These are phyloP conservation scores for Coleophora deauratella DNA, from an alignment of 2,888 invertebrate genomes.

Conservation along the genomic window DNA sequence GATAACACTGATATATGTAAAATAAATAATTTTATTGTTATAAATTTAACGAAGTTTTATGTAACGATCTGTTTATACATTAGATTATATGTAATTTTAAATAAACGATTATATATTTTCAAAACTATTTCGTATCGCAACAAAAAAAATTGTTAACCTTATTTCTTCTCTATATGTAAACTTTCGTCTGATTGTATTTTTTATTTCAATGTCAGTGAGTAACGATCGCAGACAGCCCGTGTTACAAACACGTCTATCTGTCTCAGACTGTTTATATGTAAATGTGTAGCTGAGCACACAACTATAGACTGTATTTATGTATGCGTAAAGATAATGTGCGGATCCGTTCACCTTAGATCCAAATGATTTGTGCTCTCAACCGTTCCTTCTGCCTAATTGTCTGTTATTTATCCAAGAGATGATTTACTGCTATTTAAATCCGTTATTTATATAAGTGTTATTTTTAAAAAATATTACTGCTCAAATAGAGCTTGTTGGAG, in stretches of 20 bases:
- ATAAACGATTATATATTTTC: too few species aligned
- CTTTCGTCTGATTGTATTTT: too few species aligned
- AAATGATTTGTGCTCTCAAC: constrained; percentile 11
- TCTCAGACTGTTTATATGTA: constrained; percentile 20
- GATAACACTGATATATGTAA: background rate
- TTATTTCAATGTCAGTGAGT: constrained; percentile 49
- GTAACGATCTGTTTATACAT: constrained; percentile 25
- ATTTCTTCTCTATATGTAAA: too few species aligned
- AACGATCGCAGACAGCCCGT: constrained; percentile 42
- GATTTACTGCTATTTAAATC: constrained; percentile 1
- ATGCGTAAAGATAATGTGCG: constrained; percentile 8
- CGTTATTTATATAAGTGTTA: background rate
- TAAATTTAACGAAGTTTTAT: too few species aligned
- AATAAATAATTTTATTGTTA: too few species aligned
- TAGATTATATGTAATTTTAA: too few species aligned
- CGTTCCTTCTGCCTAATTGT: constrained; percentile 10
- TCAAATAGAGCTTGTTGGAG: too few species aligned
- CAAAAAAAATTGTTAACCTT: too few species aligned
- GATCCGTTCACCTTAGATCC: constrained; percentile 19
- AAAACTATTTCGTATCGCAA: too few species aligned
- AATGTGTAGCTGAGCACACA: background rate
- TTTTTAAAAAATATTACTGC: too few species aligned
- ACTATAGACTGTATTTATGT: constrained; percentile 13
- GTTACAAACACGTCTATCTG: constrained; percentile 39
- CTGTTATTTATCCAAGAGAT: constrained; percentile 5